Conservation (phyloP, 2,888 invertebrate genomes). For the Mylabris sibirica region DNA sequence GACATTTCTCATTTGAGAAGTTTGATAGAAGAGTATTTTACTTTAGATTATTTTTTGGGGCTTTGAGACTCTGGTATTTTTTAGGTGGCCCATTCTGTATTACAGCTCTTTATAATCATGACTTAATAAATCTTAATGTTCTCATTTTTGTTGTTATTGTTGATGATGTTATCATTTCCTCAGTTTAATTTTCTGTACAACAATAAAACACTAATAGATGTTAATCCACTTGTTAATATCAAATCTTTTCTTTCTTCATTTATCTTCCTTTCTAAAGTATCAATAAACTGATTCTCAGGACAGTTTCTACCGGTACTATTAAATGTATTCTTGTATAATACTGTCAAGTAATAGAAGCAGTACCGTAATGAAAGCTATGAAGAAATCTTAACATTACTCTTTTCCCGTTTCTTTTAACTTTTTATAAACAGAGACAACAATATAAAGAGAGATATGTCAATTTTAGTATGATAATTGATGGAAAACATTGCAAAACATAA, state of each 20-base stretch:
- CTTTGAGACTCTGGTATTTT: too few species aligned
- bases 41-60: too few species aligned
- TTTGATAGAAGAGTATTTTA: too few species aligned
- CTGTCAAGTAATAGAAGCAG: not conserved
- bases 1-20: too few species aligned
- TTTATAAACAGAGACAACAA: not conserved
- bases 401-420: not conserved
- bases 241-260: not conserved
- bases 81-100: not conserved
- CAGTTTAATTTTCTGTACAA: not conserved
- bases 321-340: not conserved
- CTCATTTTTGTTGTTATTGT: not conserved
- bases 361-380: slow-evolving; percentile 8
- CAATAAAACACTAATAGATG: not conserved
- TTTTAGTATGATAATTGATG: not conserved
- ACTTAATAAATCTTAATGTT: slow-evolving; percentile 1
- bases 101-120: not conserved
- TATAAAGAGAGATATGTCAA: not conserved
- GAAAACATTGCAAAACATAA: not conserved
- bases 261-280: not conserved
- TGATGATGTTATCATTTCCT: not conserved
- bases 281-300: not conserved
- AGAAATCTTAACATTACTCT: slow-evolving; percentile 1
- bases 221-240: not conserved
- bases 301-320: not conserved